Evolutionary conservation across 2,113 vertebrate genomes (phyloP), one percentile per base, ranked within the genome.

Genomic region (Osmerus mordax): DNA sequence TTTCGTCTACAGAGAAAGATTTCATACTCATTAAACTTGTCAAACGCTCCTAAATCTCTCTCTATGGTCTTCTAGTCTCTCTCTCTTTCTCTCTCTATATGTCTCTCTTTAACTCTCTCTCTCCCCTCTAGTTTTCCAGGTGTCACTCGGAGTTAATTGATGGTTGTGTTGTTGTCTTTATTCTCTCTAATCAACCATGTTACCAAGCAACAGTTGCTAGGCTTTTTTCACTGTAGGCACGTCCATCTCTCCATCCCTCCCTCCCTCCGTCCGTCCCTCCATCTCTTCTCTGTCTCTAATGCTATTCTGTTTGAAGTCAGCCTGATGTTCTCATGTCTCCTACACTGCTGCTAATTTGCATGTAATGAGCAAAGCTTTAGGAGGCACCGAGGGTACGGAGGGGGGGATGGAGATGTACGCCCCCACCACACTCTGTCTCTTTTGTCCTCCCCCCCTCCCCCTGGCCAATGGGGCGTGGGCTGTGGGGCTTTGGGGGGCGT

Each of bases 381-480:
- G 41, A 14, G 65, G 62, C 19, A 15, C 65, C 8, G 32, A 60
- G 36, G 25, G 28, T 14, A 29, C 58, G 54, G 53, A 54, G 59
- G 19, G 1, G 59, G 19, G 36, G 14, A 41, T 41, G 36, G 36
- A 41, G 36, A 41, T 41, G 36, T 41, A 25, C 23, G 21, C 23
- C 28, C 29, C 62, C 62, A 8, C 29, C 12, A 16, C 16, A 60
- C 47, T 61, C 56, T 56, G 15, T 59, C 16, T 69, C 58, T 56
- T 51, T 83, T 78, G 81, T 81, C 54, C 54, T n/a, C 16, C 54
- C 14, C 2, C n/a, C 4, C 62, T 3, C 8, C 15, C 25, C 5
- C 1, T 14, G 25, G 52, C 53, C 53, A 51, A 66, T 83, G 77
- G 81, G 79, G 84, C 83, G 83, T 85, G 70, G 74, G 79, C 52